Percentiles rank a stretch among this genome's conserved stretches.
Conservation (phyloP, 2,888 invertebrate genomes). For the Lycaena phlaeas region DNA sequence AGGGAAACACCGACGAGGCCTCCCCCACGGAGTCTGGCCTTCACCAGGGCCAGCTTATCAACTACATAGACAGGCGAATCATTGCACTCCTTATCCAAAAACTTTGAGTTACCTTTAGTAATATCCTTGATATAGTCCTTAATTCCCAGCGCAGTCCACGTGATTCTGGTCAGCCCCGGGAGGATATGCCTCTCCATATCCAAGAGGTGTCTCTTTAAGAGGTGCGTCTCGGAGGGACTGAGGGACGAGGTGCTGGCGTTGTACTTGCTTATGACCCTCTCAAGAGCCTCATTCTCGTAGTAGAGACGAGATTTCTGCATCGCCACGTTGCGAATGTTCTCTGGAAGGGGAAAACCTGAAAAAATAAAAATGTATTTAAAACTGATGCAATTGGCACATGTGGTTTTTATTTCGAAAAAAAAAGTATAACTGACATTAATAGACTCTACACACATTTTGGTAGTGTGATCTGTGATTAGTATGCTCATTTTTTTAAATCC, state of each 20-base stretch:
- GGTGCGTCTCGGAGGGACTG: constrained; percentile 79
- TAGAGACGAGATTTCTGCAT: constrained; percentile 77
- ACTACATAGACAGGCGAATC: too few species aligned
- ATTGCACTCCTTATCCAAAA: too few species aligned
- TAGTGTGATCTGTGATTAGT: too few species aligned
- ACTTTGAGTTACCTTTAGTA: constrained; percentile 41
- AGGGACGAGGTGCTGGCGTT: constrained; percentile 77
- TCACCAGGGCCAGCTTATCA: too few species aligned
- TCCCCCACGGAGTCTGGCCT: too few species aligned
- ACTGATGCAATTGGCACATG: too few species aligned
- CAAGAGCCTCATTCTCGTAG: constrained; percentile 76
- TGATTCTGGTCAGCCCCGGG: constrained; percentile 86
- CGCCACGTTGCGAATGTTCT: constrained; percentile 64
- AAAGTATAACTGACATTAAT: too few species aligned
- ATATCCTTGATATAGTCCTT: constrained; percentile 76
- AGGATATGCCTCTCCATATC: constrained; percentile 83
- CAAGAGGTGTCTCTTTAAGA: constrained; percentile 78
- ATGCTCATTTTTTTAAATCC: too few species aligned
- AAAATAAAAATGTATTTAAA: background rate
- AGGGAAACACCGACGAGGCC: too few species aligned
- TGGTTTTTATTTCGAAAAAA: too few species aligned
- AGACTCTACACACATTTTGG: too few species aligned
- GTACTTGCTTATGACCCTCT: constrained; percentile 75
- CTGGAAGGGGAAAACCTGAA: constrained; percentile 55
- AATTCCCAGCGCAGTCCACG: constrained; percentile 90